Evolutionary conservation across 1,140 invertebrate genomes (phyloP), one percentile per base, ranked within the genome.

Genomic region (Gryllus bimaculatus): DNA sequence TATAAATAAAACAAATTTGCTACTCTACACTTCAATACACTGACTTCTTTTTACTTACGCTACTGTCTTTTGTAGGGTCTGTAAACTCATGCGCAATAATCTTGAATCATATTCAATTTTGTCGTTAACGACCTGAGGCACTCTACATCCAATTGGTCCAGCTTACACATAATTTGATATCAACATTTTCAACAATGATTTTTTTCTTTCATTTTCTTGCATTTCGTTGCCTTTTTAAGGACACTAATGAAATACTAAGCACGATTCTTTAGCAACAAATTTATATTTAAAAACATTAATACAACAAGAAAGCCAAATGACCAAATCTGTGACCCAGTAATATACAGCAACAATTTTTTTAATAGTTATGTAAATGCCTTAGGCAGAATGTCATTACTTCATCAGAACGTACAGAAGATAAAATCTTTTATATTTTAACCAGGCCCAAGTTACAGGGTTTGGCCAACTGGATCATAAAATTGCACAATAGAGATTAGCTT

Each of bases 211-310:
- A 48, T 47, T 12, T 26, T 77, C 26, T 48, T 26, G 73, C 48
- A 77, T 79, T 79, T 79, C 78, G 78, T 79, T 79, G 78, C 78
- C 78, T 75, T 79, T 48, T n/a, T 79, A 79, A 79, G 78, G 74
- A 74, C 78, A 79, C 74, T 79, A 47, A 75, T 79, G 73, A 74
- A 79, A 75, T 79, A 79, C 78, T 21, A 21, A 47, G 74, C 12
- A 74, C 18, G 8, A 47, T 12, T 79, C 49, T 74, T 13, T 47
- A 48, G 47, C 76, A 77, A 26, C 20, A 47, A 48, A 77, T 26
- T 13, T n/a, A 77, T 48, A 77, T 79, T 47, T 49, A 20, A 75
- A 48, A 48, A 74, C 20, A 20, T 49, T 74, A 79, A 66, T 39
- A 47, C 66, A 78, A 39, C 47, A 47, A 48, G 20, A 73, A 49